Evolutionary conservation across 2,797 vertebrate genomes (phyloP), one percentile per base, ranked within the genome.

Genomic region (Percopsis omiscomaycus): DNA sequence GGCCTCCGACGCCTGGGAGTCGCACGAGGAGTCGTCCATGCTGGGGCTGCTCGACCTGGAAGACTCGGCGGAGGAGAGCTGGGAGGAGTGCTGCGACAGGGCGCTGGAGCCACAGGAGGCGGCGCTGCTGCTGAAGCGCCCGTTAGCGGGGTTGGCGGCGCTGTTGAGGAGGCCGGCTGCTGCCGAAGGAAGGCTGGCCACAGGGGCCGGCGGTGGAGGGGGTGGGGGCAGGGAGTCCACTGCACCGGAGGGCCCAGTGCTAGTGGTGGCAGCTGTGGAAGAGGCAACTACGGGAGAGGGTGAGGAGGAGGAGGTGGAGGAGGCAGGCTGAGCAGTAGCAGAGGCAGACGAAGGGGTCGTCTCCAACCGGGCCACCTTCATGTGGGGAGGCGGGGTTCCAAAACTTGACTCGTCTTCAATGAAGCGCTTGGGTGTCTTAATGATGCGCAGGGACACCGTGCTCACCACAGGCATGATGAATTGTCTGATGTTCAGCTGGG

Each of bases 401-500:
- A 98, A 99, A 83, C 92, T 91, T 56, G 87, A 94, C 77, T 98
- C 97, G 3, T 99, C 98, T 77, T 99, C 96, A 44, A 99, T 99
- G 84, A 99, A 99, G 47, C 98, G 94, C 78, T 98, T 96, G 15
- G 97, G 98, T 2, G 97, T 99, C 85, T 98, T 99, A 68, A 99
- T 99, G 82, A 99, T 97, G 49, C 98, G 92, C 0, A 95, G 94
- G 13, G 97, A 99, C 79, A 99, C 96, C 0, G 97, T 96, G 37
- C 98, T 99, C 74, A 99, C 97, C n/a, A 98, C 97, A 0, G 98
- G 98, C 98, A 99, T 99, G 77, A 99, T 98, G 84, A 99, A 99
- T 91, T 99, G 97, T 1, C 98, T 90, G 72, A 99, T 98, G 59
- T 97, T 98, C 22, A 98, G 93, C 68, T 96, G 96, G 0, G 96